phyloP scores from a whole-genome alignment of 2,888 invertebrate genomes.

The Lamproptera curius region DNA sequence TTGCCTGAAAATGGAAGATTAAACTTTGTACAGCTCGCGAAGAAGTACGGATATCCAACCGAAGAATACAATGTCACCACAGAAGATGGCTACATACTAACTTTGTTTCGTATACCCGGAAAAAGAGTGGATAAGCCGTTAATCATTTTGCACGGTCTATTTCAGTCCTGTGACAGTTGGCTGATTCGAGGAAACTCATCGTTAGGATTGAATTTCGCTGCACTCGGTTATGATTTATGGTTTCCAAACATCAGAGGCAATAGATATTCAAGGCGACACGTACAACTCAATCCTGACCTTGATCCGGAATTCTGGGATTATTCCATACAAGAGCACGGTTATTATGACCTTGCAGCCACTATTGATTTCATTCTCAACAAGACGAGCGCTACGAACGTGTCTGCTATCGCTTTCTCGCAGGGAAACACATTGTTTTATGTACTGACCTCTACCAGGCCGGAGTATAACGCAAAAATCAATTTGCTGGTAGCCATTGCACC shows the following conservation, averaged over 20 bases:
- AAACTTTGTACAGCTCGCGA: conserved; percentile 51
- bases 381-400: conserved; percentile 74
- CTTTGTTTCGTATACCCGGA: conserved; percentile 28
- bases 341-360: conserved; percentile 83
- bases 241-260: conserved; percentile 77
- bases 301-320: conserved; percentile 71
- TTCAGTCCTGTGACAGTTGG: conserved; percentile 50
- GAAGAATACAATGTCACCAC: conserved; percentile 23
- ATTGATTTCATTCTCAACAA: conserved; percentile 46
- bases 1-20: conserved; percentile 36
- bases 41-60: conserved; percentile 22
- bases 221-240: conserved; percentile 74
- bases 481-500: conserved; percentile 61
- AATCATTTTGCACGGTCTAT: conserved; percentile 47
- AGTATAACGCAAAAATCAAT: conserved; percentile 78
- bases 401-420: conserved; percentile 84
- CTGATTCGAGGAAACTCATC: conserved; percentile 44
- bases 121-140: conserved; percentile 37
- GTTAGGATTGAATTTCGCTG: conserved; percentile 54
- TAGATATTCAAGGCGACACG: conserved; percentile 78
- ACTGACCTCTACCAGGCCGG: conserved; percentile 68
- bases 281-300: conserved; percentile 47
- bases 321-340: conserved; percentile 84
- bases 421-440: conserved; percentile 80
- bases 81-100: conserved; percentile 30